Base-by-base conservation (phyloP, 2,113 vertebrate species). In the Todiramphus saurophagus region DNA sequence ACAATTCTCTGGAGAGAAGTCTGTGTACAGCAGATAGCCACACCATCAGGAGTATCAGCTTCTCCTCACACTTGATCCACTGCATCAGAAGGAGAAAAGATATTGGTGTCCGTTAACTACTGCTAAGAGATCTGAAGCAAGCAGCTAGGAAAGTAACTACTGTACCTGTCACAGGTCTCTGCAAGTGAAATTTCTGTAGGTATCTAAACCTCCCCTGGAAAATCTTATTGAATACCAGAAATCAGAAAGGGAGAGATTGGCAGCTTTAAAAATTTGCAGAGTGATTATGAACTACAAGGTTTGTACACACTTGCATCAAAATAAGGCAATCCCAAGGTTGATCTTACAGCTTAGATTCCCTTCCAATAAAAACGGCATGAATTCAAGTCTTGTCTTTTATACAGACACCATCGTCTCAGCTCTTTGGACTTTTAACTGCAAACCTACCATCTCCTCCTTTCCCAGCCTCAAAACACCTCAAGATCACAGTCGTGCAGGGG, bases 11-110 rank as follows among this genome's bases (percentile, higher is more conserved):
- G 28, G 83, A 72, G 93, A 90, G 51, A 95, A 70, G 73, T 75
- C 55, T 0, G 12, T 16, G 59, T 83, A 92, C n/a, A 92, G 72
- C 41, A 93, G 93, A 95, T 72, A 96, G 80, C 64, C 56, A 83
- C 73, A 89, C 21, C 63, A 77, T 33, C 83, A 86, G 46, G 68
- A 74, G 89, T 96, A 96, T 97, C 95, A 97, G 8, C 89, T 96
- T 96, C 94, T 88, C 37, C 30, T 51, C 83, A 93, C 86, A 97
- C 89, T 83, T 93, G 95, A 97, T 95, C 93, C 91, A 92, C 30
- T 0, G 0, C 76, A 90, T 63, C 68, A 94, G 86, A 90, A 90
- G 44, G 74, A 60, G 44, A 93, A 89, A 92, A 96, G 93, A 92
- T 95, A 97, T 24, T 74, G 94, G 93, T 97, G 51, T 95, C 95